Evolutionary conservation across 2,797 vertebrate genomes (phyloP).

Genomic region (Enteromius treurensis): DNA sequence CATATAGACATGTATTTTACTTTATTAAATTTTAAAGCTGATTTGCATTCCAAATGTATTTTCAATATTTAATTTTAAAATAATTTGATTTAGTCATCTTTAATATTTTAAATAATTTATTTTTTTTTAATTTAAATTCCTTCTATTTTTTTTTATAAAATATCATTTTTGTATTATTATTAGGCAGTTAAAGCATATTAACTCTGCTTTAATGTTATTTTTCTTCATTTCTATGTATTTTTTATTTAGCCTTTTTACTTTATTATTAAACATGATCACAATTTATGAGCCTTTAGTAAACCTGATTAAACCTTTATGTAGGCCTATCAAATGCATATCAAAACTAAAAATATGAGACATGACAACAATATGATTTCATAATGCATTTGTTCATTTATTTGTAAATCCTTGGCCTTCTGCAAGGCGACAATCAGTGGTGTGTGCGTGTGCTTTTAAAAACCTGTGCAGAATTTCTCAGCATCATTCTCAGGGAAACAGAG

Average conservation of each 20-base stretch:
- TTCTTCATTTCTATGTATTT: background rate
- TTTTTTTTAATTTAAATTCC: no score
- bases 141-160: no score
- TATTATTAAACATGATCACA: background rate
- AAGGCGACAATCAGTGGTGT: conserved; percentile 57
- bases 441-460: conserved; percentile 71
- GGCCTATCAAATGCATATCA: no score
- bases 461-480: conserved; percentile 63
- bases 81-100: background rate
- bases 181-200: no score
- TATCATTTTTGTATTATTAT: no score
- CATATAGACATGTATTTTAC: background rate
- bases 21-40: background rate
- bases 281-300: background rate
- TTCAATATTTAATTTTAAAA: background rate
- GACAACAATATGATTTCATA: conserved; percentile 30
- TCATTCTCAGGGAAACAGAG: conserved; percentile 25
- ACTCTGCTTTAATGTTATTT: background rate
- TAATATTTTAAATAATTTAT: background rate
- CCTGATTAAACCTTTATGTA: background rate
- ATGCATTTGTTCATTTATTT: conserved; percentile 62
- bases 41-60: background rate
- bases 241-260: background rate
- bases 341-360: background rate
- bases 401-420: conserved; percentile 71